Evolutionary conservation across 1,140 invertebrate genomes (phyloP).

Genomic region (Drosophila kikkawai): DNA sequence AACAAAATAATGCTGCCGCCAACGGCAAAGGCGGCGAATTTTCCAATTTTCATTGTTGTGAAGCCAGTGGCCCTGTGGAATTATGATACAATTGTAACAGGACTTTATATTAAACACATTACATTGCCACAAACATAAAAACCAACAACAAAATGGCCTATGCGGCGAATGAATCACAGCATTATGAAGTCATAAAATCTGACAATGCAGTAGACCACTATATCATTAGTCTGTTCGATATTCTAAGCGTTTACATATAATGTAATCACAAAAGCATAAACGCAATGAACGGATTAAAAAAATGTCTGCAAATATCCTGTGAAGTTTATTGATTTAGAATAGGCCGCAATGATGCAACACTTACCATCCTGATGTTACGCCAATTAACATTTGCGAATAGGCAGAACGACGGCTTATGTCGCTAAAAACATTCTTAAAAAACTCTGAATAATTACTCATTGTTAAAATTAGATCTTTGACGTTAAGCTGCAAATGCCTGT

Average conservation of each 20-base stretch:
- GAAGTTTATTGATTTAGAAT: conserved; percentile 5
- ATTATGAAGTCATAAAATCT: conserved; percentile 5
- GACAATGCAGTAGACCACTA: background rate
- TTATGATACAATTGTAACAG: background rate
- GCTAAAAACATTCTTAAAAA: conserved; percentile 90
- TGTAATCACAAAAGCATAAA: background rate
- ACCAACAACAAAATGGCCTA: background rate
- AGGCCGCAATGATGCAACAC: conserved; percentile 29
- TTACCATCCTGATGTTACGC: conserved; percentile 95
- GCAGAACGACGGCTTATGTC: conserved; percentile 93
- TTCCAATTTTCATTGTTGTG: conserved; percentile 95
- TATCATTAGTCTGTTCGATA: no score
- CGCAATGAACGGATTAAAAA: no score
- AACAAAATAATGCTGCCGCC: conserved; percentile 95
- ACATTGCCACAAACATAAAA: background rate
- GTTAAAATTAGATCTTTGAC: conserved; percentile 39
- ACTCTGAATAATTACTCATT: conserved; percentile 85
- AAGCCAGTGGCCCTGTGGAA: conserved; percentile 93
- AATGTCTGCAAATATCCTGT: background rate
- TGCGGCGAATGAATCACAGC: conserved; percentile 9
- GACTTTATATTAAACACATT: no score
- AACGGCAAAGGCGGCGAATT: conserved; percentile 94
- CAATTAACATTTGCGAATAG: conserved; percentile 94
- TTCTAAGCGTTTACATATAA: background rate
- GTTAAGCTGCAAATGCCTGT: conserved; percentile 18